These are phyloP conservation scores for Artibeus lituratus DNA, from an alignment of 2,797 vertebrate genomes.

Conservation along the genomic window DNA sequence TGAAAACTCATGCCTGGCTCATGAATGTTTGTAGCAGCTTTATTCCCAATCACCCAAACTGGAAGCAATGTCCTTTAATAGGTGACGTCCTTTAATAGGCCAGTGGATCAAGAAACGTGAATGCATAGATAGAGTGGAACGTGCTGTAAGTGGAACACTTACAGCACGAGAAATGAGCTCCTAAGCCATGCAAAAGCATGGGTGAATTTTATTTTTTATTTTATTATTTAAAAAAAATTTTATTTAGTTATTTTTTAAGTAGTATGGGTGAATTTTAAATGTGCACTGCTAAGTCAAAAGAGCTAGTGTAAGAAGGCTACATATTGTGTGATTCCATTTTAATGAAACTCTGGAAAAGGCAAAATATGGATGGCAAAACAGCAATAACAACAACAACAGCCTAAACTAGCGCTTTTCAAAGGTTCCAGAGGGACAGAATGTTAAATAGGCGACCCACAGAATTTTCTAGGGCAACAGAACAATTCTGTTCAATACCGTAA, in stretches of 20 bases:
- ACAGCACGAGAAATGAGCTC: not conserved
- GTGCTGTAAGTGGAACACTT: no score
- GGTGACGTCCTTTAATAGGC: not conserved
- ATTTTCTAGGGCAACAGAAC: not conserved
- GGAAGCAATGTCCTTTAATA: not conserved
- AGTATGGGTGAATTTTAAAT: accelerated
- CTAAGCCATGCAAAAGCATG: not conserved
- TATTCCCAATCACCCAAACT: not conserved
- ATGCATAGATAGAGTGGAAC: not conserved
- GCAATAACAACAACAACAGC: not conserved
- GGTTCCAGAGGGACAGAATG: not conserved
- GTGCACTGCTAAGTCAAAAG: not conserved
- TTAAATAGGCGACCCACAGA: not conserved
- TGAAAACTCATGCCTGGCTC: not conserved
- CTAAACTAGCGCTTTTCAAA: not conserved
- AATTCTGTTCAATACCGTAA: not conserved
- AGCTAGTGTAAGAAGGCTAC: not conserved
- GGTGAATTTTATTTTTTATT: no score
- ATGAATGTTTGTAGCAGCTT: not conserved
- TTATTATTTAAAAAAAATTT: no score
- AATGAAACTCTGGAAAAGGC: not conserved
- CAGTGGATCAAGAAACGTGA: not conserved
- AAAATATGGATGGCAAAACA: not conserved
- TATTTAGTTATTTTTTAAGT: no score
- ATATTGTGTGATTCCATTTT: not conserved